Evolutionary conservation across 2,888 invertebrate genomes (phyloP), one percentile per base, ranked within the genome.

Genomic region (Agrochola circellaris): DNA sequence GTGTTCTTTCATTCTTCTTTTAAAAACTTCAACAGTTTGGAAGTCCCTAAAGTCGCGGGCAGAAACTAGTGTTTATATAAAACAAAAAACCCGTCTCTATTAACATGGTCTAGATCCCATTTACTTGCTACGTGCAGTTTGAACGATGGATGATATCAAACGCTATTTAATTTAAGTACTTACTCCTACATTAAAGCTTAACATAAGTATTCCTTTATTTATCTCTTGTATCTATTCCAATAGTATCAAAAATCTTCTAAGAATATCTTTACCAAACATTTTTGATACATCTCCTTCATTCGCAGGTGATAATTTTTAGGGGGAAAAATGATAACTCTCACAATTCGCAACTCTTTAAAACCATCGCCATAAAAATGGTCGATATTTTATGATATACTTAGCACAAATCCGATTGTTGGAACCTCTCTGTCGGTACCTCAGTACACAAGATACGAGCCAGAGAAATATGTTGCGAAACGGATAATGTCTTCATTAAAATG

Each of bases 301-400:
- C 23, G 38, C 61, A 64, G 23, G 42, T 65, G 38, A 72, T n/a
- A 62, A 65, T 79, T 84, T 90, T 91, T 90, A 85, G 56, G 71
- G 73, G 71, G 73, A 75, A 89, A 90, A 92, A 89, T 89, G 91
- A 92, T 91, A 86, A 84, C 87, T 79, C 60, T 62, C 69, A 86
- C 77, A 81, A 78, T 86, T 87, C 70, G 79, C 75, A 88, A 86
- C 82, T 83, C 75, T 81, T 86, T 74, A 74, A 79, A 67, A 34
- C 56, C 70, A 54, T 79, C 75, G 79, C 66, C 71, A 78, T 83
- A 73, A 75, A 86, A 92, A 92, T 92, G 89, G 79, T 87, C 88
- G 88, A 94, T 94, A 94, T 93, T 95, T 96, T 95, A 95, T 92
- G 89, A 86, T 85, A 91, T 95, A 94, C 95, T 95, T 95, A 95